Base-by-base conservation (phyloP, 2,888 invertebrate species). In the Zeuzera pyrina region DNA sequence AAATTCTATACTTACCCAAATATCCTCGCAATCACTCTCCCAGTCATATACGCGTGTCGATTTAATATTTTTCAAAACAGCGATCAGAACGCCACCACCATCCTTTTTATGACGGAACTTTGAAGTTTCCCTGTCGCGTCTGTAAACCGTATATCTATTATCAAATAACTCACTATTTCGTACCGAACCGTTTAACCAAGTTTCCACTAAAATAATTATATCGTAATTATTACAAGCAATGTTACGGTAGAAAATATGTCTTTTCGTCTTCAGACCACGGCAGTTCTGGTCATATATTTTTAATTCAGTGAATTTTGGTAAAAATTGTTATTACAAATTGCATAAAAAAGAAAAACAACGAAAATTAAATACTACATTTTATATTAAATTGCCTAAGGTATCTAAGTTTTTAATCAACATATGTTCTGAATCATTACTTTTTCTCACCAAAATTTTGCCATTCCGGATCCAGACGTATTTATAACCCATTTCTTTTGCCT, bases 31-130 rank as follows among this genome's bases (percentile, higher is more conserved):
- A 1, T 33, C 30, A 24, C 38, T 39, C 30, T 42, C 39, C 35
- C 35, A 42, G 6, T 26, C 29, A 6, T 2, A 11, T 1, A 29
- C 12, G 4, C 39, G 27, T 6, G 25, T 29, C 14, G 42, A 39
- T 0, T 24, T 7, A 1, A 35, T 11, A n/a, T 24, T 15, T 3
- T 32, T 30, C 1, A 28, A 30, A 3, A 43, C 36, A 1, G 43
- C 40, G 11, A 43, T 38, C 10, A 41, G 24, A 4, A 43, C 44
- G 2, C 42, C 42, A 5, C 44, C 44, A n/a, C 44, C 44, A 3
- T 31, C 30, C 11, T 27, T 34, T 0, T 29, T 12, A 3, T 12
- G 10, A 15, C 33, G 11, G 16, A 28, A 27, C 3, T 24, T 28
- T 11, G 35, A 31, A 3, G 31, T 35, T 24, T 35, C 35, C 2